Base-by-base conservation (phyloP, 2,888 invertebrate genomes). In the Xestia ashworthii region DNA sequence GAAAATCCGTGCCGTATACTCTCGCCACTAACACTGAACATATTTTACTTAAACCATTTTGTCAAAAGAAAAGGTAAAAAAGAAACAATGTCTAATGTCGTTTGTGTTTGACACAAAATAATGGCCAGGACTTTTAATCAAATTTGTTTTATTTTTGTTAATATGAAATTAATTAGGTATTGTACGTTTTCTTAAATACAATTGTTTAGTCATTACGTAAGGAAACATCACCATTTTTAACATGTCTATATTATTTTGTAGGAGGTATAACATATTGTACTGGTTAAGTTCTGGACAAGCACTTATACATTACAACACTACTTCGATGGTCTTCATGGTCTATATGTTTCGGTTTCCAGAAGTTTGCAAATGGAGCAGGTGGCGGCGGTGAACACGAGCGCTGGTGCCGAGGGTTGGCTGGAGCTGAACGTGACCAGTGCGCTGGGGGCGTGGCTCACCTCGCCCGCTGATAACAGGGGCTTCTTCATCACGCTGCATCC, bases 381-480 rank as follows among this genome's bases (percentile, higher is more conserved):
- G 32, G 98, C 98, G 50, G 97, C 98, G 9, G 97, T 98, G 55
- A 98, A 98, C 91, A 98, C 98, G 0, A 98, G 98, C n/a, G 97
- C 98, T 8, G 97, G 97, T 60, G 98, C 97, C 81, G 98, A 98
- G 85, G 99, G 99, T 14, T 99, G 99, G 99, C 93, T 99, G 78
- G 98, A 98, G 89, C 94, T 99, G 86, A 99, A 99, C 93, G 97
- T 99, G 62, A 99, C 98, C 5, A 97, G 97, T 71, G 98, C 98
- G 9, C 95, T 99, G 64, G 96, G 97, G 1, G 97, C 98, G 69
- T 99, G 99, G 99, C 97, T 99, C 82, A 97, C 97, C 32, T 97
- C 98, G 87, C 98, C 98, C 0, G 97, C 97, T 41, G 97, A 98
- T 79, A 99, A 99, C 94, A 97, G 98, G 80, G 99, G 99, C 46